A percentile compares a stretch with the other conserved stretches of the same genome.
Evolutionary conservation across 2,888 invertebrate species (phyloP).

Genomic region (Conomelus anceps): DNA sequence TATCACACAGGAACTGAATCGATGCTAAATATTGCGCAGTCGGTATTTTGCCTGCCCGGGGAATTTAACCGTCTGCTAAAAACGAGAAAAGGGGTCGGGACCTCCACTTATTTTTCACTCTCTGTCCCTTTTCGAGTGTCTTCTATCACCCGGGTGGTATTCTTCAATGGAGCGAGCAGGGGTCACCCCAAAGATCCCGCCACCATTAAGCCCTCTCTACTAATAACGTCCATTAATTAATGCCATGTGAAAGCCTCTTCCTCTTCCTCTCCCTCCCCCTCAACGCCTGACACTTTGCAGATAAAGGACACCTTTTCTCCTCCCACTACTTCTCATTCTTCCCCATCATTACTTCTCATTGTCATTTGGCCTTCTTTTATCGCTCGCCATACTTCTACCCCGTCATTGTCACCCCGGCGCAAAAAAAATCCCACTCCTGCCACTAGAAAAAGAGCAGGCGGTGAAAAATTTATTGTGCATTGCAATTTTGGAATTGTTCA

Average conservation of each 20-base stretch:
- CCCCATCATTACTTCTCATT: neutral
- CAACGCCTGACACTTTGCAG: neutral
- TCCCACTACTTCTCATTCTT: neutral
- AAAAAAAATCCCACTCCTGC: neutral
- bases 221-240: neutral
- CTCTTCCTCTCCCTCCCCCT: neutral
- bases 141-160: too few relatives aligned
- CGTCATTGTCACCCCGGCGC: neutral
- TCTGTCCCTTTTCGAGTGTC: neutral
- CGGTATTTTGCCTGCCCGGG: neutral
- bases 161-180: neutral
- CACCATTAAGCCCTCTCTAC: neutral
- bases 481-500: conserved; percentile 13
- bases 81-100: neutral
- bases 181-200: neutral
- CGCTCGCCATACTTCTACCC: neutral
- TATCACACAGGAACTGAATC: neutral
- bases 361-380: neutral
- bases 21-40: neutral
- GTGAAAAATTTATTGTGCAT: conserved; percentile 11
- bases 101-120: neutral
- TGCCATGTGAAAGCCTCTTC: neutral
- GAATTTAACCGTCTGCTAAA: neutral
- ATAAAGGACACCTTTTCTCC: neutral
- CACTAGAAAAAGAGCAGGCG: neutral